Percentiles rank a stretch among this genome's conserved stretches.
Evolutionary conservation across 2,888 invertebrate species (phyloP).

Genomic region (Itoplectis maculator): DNA sequence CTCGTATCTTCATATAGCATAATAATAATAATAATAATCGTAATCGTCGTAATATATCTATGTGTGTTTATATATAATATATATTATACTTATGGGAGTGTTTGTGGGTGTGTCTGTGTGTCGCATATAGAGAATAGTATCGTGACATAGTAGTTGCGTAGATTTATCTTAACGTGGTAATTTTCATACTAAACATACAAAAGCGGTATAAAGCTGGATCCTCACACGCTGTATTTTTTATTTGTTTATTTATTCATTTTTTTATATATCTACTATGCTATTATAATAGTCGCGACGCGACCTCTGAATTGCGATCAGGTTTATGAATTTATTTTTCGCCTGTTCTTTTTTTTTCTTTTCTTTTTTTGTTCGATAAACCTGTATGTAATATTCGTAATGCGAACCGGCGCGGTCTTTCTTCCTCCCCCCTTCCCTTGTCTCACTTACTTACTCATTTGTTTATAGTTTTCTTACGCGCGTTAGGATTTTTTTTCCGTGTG

Average conservation of each 20-base stretch:
- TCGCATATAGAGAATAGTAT: conserved; percentile 72
- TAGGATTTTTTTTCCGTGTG: conserved; percentile 56
- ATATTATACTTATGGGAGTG: conserved; percentile 72
- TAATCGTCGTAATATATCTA: conserved; percentile 70
- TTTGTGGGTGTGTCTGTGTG: conserved; percentile 74
- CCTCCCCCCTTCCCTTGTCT: conserved; percentile 29
- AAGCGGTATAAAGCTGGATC: conserved; percentile 84
- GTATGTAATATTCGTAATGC: conserved; percentile 60
- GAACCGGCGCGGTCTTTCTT: conserved; percentile 68
- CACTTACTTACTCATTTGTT: conserved; percentile 49
- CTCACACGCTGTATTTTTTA: conserved; percentile 78
- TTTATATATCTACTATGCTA: conserved; percentile 45
- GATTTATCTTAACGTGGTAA: conserved; percentile 74
- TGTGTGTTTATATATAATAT: conserved; percentile 70
- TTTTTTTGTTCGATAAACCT: conserved; percentile 34
- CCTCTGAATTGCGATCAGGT: conserved; percentile 60
- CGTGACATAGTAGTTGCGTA: conserved; percentile 69
- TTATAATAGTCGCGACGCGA: conserved; percentile 71
- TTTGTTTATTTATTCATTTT: conserved; percentile 52
- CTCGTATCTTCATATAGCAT: conserved; percentile 82
- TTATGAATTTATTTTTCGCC: conserved; percentile 46
- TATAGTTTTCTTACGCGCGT: conserved; percentile 41
- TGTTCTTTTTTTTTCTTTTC: conserved; percentile 34
- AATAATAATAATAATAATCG: conserved; percentile 64
- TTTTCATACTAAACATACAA: conserved; percentile 83